Percentiles rank a stretch among this genome's conserved stretches.
These are phyloP conservation scores for Corvus cornix DNA, from an alignment of 2,113 vertebrate genomes.

Conservation along the genomic window DNA sequence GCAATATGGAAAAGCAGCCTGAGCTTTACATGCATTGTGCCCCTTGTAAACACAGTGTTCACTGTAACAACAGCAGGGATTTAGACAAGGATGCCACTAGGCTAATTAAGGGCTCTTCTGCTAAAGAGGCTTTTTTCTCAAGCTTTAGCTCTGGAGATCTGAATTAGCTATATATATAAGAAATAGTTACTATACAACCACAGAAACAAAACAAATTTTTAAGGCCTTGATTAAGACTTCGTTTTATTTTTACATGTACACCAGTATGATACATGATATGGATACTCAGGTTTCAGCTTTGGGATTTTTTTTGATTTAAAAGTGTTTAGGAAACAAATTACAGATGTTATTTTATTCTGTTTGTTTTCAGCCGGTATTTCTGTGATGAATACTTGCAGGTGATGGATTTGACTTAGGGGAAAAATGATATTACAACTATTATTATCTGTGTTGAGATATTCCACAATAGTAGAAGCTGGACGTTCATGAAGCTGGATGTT, in stretches of 20 bases:
- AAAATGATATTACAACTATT: not conserved
- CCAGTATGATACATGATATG: not conserved
- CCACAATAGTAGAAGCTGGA: not conserved
- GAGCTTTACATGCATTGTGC: not conserved
- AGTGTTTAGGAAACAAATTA: not conserved
- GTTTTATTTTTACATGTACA: not conserved
- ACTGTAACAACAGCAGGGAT: not conserved
- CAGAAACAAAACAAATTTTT: not conserved
- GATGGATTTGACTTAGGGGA: not conserved
- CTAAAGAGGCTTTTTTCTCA: conserved; percentile 18
- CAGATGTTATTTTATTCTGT: not conserved
- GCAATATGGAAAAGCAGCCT: not conserved
- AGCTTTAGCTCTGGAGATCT: not conserved
- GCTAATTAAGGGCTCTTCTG: conserved; percentile 28
- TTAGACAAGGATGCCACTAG: not conserved
- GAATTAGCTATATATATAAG: not conserved
- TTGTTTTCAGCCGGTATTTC: not conserved
- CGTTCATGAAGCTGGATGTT: not conserved
- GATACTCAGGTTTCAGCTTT: not conserved
- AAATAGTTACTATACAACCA: not conserved
- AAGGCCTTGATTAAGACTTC: not conserved
- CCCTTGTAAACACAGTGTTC: not conserved
- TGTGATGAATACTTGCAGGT: not conserved
- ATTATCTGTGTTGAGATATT: not conserved
- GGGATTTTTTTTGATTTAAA: not conserved